A percentile compares a stretch with the other conserved stretches of the same genome.
Conservation (phyloP, 2,113 vertebrate species). For the Neodontobutis hainanensis region DNA sequence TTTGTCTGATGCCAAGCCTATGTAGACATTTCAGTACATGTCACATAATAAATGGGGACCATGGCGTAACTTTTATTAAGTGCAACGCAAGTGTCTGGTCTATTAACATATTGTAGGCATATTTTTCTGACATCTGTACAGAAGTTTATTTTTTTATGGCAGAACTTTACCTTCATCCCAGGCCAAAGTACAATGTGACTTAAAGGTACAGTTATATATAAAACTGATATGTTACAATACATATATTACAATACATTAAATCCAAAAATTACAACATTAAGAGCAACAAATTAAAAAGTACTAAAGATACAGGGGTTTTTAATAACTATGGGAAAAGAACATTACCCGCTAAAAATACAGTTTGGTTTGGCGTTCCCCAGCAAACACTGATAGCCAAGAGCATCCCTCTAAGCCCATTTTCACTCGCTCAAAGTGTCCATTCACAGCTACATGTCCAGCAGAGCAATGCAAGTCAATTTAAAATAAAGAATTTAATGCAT, state of each 20-base stretch:
- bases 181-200: slow-evolving; percentile 7
- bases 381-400: slow-evolving; percentile 24
- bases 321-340: neutral
- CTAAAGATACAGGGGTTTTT: slow-evolving; percentile 10
- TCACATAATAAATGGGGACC: neutral
- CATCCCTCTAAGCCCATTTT: neutral
- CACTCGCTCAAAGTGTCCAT: slow-evolving; percentile 1
- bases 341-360: no score
- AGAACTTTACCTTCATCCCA: slow-evolving; percentile 4
- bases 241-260: slow-evolving; percentile 51
- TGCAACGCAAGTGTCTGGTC: neutral
- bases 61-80: neutral
- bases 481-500: neutral
- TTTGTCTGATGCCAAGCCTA: no score
- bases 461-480: neutral
- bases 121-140: neutral
- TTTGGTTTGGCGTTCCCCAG: neutral
- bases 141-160: slow-evolving; percentile 33
- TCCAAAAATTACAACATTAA: slow-evolving; percentile 34
- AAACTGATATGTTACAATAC: slow-evolving; percentile 47
- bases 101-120: neutral
- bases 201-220: neutral
- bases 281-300: slow-evolving; percentile 10
- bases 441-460: neutral
- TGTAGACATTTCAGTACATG: no score